These are phyloP conservation scores for Pristiophorus japonicus DNA, from an alignment of 2,113 vertebrate genomes.

Conservation along the genomic window DNA sequence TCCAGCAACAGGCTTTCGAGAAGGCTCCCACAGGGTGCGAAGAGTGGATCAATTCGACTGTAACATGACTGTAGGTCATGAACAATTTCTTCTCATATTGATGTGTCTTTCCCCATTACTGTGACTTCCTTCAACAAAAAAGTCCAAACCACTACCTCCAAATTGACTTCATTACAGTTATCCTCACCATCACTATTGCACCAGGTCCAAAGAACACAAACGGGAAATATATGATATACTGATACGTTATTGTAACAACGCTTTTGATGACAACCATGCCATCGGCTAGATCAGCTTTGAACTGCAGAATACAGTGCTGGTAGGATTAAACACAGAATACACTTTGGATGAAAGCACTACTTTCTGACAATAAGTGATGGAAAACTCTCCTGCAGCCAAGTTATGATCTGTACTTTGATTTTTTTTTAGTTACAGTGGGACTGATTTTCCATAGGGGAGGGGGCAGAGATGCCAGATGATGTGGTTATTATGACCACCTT, in stretches of 20 bases:
- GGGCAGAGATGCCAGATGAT: not conserved
- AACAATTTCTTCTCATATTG: not conserved
- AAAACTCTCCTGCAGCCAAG: not conserved
- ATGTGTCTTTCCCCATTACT: not conserved
- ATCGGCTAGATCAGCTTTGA: not conserved
- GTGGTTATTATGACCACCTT: not conserved
- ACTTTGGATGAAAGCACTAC: not conserved
- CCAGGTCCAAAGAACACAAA: not conserved
- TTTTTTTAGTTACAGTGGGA: not conserved
- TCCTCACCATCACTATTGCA: not conserved
- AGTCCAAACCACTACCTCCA: not conserved
- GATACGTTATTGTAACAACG: not conserved
- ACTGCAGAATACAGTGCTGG: not conserved
- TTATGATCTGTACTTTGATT: not conserved
- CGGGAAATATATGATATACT: not conserved
- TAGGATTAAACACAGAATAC: not conserved
- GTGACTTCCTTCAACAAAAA: too few relatives aligned
- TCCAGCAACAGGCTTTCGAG: not conserved
- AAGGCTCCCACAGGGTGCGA: not conserved
- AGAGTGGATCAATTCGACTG: not conserved
- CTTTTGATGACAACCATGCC: not conserved
- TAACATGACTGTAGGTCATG: not conserved
- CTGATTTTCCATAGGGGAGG: not conserved
- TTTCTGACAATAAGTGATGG: not conserved
- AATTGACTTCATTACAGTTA: not conserved